Evolutionary conservation across 2,113 vertebrate species (phyloP).

Genomic region (Lophotis ruficrista): DNA sequence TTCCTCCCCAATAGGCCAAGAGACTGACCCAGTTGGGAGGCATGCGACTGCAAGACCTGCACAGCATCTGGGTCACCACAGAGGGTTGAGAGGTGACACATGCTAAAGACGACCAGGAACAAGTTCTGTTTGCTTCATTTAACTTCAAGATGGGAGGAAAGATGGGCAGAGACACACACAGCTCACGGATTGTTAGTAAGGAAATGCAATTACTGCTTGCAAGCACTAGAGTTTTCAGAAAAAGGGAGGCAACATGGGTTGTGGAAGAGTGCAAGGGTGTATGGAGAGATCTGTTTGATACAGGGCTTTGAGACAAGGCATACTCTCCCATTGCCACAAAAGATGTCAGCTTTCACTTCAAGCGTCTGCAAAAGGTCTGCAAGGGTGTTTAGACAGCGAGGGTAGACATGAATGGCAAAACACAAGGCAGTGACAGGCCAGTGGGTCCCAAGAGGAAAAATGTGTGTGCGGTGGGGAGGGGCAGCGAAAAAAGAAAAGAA

Average conservation of each 20-base stretch:
- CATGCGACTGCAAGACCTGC: background rate
- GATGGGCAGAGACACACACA: background rate
- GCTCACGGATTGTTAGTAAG: background rate
- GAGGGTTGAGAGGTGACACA: slow-evolving; percentile 36
- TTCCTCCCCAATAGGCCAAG: slow-evolving; percentile 20
- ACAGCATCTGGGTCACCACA: slow-evolving; percentile 47
- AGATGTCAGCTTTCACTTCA: background rate
- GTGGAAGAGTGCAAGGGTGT: background rate
- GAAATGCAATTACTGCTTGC: background rate
- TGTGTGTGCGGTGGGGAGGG: background rate
- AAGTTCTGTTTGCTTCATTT: background rate
- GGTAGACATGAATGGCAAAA: background rate
- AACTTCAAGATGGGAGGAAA: background rate
- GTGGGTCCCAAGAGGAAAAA: background rate
- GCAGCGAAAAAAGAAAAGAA: background rate
- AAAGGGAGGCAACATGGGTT: background rate
- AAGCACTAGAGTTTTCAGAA: background rate
- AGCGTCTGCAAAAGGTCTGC: background rate
- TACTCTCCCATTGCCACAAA: background rate
- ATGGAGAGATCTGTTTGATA: background rate
- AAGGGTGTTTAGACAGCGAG: background rate
- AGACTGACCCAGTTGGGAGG: slow-evolving; percentile 60
- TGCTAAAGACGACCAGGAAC: background rate
- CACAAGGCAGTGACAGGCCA: background rate
- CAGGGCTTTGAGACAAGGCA: background rate